These are phyloP conservation scores for Mustelus asterias DNA, from an alignment of 2,113 vertebrate species.

Conservation along the genomic window DNA sequence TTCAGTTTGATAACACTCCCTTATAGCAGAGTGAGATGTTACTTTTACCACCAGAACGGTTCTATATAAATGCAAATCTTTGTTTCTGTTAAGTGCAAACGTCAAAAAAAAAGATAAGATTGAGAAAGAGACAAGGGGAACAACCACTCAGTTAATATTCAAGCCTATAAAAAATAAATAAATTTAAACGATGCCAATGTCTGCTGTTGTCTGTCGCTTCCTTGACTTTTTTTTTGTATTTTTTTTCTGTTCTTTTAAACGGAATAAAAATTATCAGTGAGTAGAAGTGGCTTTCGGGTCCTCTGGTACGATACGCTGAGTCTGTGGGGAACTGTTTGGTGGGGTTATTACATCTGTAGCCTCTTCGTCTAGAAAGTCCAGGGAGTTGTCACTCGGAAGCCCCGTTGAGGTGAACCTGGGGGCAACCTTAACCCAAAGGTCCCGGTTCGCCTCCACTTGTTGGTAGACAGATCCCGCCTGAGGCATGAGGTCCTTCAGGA, in stretches of 20 bases:
- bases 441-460: constrained; percentile 81
- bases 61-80: not conserved
- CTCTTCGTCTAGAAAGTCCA: constrained; percentile 87
- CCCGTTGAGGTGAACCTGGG: constrained; percentile 95
- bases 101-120: not conserved
- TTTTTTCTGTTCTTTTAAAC: not conserved
- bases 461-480: constrained; percentile 76
- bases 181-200: constrained; percentile 8
- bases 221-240: not conserved
- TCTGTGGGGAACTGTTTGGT: not conserved
- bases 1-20: too few relatives aligned
- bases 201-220: not conserved
- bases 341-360: too few relatives aligned
- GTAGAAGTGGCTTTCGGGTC: not conserved
- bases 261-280: constrained; percentile 11
- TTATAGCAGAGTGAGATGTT: not conserved
- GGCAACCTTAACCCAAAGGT: constrained; percentile 93
- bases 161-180: constrained; percentile 26
- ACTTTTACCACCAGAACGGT: too few relatives aligned
- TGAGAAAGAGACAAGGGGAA: not conserved
- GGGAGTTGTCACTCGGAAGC: constrained; percentile 91
- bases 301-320: not conserved
- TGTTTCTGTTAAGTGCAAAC: not conserved
- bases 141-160: not conserved
- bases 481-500: constrained; percentile 86